Evolutionary conservation across 64 coral and sea anemone species (phyloP), one percentile per base, ranked within the genome.

Genomic region (Actinia tenebrosa): DNA sequence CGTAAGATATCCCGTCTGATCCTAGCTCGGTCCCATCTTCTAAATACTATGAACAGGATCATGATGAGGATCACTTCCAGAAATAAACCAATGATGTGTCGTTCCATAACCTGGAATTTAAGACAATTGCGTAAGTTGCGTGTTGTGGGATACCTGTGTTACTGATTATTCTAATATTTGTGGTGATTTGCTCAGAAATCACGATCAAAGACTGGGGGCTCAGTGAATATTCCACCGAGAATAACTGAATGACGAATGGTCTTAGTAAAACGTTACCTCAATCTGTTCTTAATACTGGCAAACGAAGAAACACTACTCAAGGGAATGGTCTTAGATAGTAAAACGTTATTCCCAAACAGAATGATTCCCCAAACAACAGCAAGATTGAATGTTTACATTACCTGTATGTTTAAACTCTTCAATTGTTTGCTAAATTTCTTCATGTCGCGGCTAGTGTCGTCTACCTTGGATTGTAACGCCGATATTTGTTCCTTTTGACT

Each of bases 11-110:
- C 59, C 53, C 59, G 82, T 42, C 79, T 47, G 23, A 72, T 84
- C 22, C 64, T 63, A 19, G 44, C 87, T 44, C 87, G 88, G 83
- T 91, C 90, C 53, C 87, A 53, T 14, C 86, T 83, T 17, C 82
- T 85, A 60, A 95, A 82, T 83, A 95, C 78, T 3, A 71, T 47
- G 77, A 95, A 72, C 6, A 95, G 71, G 7, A 95, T 43, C 64
- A 92, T 84, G 69, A 95, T 91, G 9, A 92, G 87, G 37, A 92
- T 66, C 17, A 95, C 78, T 25, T 95, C 93, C 13, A 95, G 90
- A 66, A 87, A 95, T 20, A 95, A 87, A 69, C 93, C 93, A 59
- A 95, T 91, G 5, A 95, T 91, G 61, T 91, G 93, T 44, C 93
- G 86, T 77, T 95, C 93, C 89, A 95, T 91, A 10, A 95, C 93